Conservation (phyloP, 2,888 invertebrate genomes). For the Epistrophella euchroma region DNA sequence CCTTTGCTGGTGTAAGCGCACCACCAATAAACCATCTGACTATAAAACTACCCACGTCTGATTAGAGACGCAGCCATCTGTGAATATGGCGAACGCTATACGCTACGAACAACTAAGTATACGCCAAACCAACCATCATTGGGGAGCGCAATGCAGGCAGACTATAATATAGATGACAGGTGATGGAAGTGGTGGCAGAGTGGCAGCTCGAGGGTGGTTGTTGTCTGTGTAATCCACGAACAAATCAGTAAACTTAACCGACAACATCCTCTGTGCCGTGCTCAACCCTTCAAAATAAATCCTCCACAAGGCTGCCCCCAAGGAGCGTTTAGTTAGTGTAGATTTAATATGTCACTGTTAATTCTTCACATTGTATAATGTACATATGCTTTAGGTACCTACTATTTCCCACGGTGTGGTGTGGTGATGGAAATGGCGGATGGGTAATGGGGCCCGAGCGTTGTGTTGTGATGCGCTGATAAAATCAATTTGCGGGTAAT, state of each 20-base stretch:
- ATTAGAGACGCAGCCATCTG: conserved; percentile 74
- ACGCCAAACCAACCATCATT: background rate
- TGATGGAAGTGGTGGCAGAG: background rate
- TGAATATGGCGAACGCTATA: conserved; percentile 19
- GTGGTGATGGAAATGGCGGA: background rate
- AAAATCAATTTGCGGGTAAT: conserved; percentile 51
- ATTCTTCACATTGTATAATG: conserved; percentile 34
- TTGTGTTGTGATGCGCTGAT: conserved; percentile 28
- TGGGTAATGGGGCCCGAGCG: background rate
- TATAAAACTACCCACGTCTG: conserved; percentile 44
- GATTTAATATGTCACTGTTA: conserved; percentile 60
- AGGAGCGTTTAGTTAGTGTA: conserved; percentile 50
- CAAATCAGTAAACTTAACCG: conserved; percentile 58
- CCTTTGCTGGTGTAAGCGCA: conserved; percentile 39
- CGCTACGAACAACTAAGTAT: no score
- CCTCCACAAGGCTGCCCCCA: conserved; percentile 27
- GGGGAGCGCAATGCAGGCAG: conserved; percentile 23
- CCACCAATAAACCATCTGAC: conserved; percentile 67
- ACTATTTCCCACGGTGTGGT: conserved; percentile 10
- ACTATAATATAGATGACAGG: conserved; percentile 49
- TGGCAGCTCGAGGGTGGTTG: conserved; percentile 13
- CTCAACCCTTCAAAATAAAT: conserved; percentile 26
- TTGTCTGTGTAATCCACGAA: conserved; percentile 34
- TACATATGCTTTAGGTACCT: background rate
- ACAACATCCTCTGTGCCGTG: background rate